These are phyloP conservation scores for Pogona vitticeps DNA, from an alignment of 2,113 vertebrate species.

Conservation along the genomic window DNA sequence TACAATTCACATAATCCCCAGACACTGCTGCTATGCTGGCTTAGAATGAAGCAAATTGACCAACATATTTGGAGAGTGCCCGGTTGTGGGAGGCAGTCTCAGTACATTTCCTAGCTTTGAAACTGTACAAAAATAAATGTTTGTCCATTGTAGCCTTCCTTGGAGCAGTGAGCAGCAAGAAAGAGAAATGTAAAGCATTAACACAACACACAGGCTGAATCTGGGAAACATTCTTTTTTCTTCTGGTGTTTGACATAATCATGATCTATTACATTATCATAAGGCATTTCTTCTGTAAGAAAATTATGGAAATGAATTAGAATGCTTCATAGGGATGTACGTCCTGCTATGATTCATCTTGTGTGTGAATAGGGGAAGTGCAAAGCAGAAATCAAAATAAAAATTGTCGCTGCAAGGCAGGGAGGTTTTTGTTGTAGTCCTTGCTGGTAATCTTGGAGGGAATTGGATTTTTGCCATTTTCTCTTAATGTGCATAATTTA, in stretches of 20 bases:
- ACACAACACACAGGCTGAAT: background rate
- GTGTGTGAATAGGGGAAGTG: no score
- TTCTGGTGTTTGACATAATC: no score
- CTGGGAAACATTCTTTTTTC: background rate
- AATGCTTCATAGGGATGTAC: no score
- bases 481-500: no score
- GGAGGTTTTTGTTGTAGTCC: no score
- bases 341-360: no score
- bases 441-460: no score
- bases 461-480: no score
- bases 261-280: background rate
- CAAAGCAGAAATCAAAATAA: no score
- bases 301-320: background rate
- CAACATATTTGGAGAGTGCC: background rate
- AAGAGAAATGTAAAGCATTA: background rate
- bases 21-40: background rate
- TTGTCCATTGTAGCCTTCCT: background rate
- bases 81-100: background rate
- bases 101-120: background rate
- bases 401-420: no score
- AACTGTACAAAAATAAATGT: background rate
- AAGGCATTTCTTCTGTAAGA: background rate
- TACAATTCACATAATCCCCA: background rate
- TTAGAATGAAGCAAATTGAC: background rate
- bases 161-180: background rate